Percentiles rank a stretch among this genome's conserved stretches.
Conservation (phyloP, 2,888 invertebrate genomes). For the Parapristionchus giblindavisi region DNA sequence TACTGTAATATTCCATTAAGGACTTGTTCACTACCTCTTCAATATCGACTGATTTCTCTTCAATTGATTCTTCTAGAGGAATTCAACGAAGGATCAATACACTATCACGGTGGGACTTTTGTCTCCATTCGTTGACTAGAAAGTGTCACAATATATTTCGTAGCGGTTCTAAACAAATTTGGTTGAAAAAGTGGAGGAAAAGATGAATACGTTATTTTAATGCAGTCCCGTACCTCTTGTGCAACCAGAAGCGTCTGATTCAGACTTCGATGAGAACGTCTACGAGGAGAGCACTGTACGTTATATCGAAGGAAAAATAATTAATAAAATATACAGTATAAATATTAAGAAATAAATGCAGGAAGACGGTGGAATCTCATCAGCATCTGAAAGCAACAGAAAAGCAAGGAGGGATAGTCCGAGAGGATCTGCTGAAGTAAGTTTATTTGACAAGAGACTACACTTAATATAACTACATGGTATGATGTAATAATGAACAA, state of each 20-base stretch:
- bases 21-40: conserved; percentile 58
- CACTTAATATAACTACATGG: too few species aligned
- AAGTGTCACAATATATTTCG: background rate
- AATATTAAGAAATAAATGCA: background rate
- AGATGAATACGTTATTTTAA: background rate
- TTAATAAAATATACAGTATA: too few species aligned
- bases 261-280: conserved; percentile 56
- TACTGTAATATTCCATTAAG: background rate
- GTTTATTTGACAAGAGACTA: too few species aligned
- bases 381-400: conserved; percentile 33
- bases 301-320: background rate
- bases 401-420: conserved; percentile 43
- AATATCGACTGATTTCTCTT: conserved; percentile 64
- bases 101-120: background rate
- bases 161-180: too few species aligned
- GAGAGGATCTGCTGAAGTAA: conserved; percentile 46
- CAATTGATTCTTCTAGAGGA: conserved; percentile 40
- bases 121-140: background rate
- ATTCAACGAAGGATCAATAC: background rate
- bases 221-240: conserved; percentile 53
- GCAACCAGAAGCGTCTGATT: conserved; percentile 64
- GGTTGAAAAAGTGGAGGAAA: too few species aligned
- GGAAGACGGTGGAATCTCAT: conserved; percentile 16
- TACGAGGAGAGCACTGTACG: conserved; percentile 41
- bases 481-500: too few species aligned